Conservation (phyloP, 2,888 invertebrate genomes). For the Acanthacorydalis orientalis region DNA sequence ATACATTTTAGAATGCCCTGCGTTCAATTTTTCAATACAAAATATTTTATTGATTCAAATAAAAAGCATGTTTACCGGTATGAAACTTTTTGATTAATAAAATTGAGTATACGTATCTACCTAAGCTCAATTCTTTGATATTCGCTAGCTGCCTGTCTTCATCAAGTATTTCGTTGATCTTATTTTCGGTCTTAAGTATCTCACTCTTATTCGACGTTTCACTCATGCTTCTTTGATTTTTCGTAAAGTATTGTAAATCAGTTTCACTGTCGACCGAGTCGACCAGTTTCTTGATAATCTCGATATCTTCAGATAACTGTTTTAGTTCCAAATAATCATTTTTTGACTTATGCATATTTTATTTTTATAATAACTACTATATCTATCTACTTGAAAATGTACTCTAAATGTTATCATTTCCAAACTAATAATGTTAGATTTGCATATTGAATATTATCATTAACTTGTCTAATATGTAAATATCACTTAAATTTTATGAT, state of each 20-base stretch:
- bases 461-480: too few relatives aligned
- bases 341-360: neutral
- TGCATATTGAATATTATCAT: too few relatives aligned
- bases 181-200: conserved; percentile 9
- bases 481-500: too few relatives aligned
- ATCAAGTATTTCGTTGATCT: conserved; percentile 9
- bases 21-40: too few relatives aligned
- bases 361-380: neutral
- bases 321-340: neutral
- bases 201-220: conserved; percentile 7
- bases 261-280: conserved; percentile 7
- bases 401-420: too few relatives aligned
- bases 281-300: conserved; percentile 9
- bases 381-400: too few relatives aligned
- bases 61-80: too few relatives aligned
- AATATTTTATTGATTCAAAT: too few relatives aligned
- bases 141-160: neutral
- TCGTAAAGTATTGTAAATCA: neutral
- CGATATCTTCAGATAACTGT: conserved; percentile 6
- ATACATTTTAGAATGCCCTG: neutral
- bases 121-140: neutral
- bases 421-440: too few relatives aligned
- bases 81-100: too few relatives aligned
- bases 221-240: neutral
- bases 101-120: neutral